Conservation (phyloP, 1,140 invertebrate species). For the Oscheius sp. region DNA sequence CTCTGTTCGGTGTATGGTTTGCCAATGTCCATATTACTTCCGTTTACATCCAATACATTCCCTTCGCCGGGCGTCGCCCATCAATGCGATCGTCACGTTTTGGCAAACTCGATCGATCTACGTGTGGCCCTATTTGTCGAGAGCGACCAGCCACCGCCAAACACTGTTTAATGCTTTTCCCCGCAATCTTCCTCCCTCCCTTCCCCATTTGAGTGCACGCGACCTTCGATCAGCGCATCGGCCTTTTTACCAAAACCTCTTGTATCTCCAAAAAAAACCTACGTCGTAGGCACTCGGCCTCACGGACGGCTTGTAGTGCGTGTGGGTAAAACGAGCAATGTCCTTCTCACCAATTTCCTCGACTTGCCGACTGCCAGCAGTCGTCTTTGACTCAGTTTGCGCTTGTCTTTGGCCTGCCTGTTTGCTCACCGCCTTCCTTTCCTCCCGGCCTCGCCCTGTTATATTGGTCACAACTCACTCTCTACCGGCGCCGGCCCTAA, state of each 20-base stretch:
- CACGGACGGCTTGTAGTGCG: no score
- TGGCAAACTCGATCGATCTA: constrained; percentile 5
- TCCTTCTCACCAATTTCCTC: not conserved
- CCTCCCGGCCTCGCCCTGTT: not conserved
- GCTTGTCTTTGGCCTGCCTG: constrained; percentile 4
- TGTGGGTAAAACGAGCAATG: no score
- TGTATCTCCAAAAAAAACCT: no score
- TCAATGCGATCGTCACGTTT: constrained; percentile 4
- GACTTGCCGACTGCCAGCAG: not conserved
- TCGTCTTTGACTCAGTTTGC: constrained; percentile 6
- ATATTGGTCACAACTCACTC: not conserved
- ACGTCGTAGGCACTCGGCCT: no score
- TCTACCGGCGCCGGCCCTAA: not conserved
- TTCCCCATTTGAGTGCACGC: no score
- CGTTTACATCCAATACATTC: no score
- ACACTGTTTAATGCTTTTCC: not conserved
- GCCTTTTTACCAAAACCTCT: no score
- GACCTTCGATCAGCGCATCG: no score
- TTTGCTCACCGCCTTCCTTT: constrained; percentile 4
- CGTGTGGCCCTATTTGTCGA: constrained; percentile 5
- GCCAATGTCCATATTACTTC: no score
- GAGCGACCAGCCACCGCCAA: not conserved
- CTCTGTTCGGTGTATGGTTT: no score
- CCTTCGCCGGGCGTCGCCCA: no score
- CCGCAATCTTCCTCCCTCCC: not conserved